Evolutionary conservation across 2,113 vertebrate genomes (phyloP), one percentile per base, ranked within the genome.

Genomic region (Corydoras sp.): DNA sequence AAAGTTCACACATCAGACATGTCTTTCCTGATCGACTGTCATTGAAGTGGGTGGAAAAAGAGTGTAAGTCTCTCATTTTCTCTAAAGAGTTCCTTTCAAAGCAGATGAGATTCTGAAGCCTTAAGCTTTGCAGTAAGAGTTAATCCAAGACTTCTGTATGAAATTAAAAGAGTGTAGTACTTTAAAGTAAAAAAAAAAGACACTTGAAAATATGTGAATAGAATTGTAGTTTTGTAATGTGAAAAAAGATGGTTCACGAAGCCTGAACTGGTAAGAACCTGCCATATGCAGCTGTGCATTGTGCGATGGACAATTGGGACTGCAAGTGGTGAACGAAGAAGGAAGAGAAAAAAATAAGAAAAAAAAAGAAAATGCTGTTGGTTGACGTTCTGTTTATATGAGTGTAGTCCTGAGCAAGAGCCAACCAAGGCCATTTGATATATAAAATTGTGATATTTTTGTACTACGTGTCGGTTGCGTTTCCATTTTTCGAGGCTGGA

Each of bases 401-500:
- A 81, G 84, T 81, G 74, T 85, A 85, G 88, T 89, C 85, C 87
- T 88, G 89, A 88, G 83, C 83, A 84, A 89, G 85, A 88, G 83
- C 89, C 85, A 84, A 89, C 86, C 87, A 82, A 89, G 87, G 87
- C 88, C 86, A 88, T 90, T 90, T 90, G 80, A 90, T 91, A 93
- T 92, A 90, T 89, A 90, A 93, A 93, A 92, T 88, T 92, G 92
- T 95, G 88, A 92, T 95, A 94, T 96, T 96, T 96, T 95, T 95
- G 92, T 95, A 95, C 90, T 88, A 83, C 86, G 88, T 92, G 92
- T 94, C 86, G 75, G 89, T 90, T 91, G 81, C 82, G 84, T 92
- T 86, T 91, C 88, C 86, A 88, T 89, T 87, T 87, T 86, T 90
- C 85, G 88, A 85, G 87, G 88, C 90, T 88, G 84, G 77, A 84